phyloP scores from a whole-genome alignment of 2,888 invertebrate species.

The Drosophila fulvimacula region DNA sequence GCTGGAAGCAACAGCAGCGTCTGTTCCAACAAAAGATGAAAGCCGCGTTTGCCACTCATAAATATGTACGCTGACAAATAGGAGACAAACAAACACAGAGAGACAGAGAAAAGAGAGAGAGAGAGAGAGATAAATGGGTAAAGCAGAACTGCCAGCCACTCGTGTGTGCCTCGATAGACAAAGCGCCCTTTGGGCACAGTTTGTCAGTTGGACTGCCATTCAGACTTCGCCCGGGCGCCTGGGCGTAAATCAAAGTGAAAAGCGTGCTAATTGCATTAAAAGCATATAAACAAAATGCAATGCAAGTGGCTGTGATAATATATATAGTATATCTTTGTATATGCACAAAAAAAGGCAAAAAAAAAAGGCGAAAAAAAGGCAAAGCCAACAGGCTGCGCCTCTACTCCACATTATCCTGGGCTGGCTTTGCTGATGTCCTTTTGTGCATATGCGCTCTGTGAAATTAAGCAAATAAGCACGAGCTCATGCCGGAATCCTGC shows the following conservation, averaged over 20 bases:
- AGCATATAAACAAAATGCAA: constrained; percentile 80
- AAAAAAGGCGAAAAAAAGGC: background rate
- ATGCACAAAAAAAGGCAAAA: background rate
- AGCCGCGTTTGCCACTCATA: constrained; percentile 69
- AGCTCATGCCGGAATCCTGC: constrained; percentile 34
- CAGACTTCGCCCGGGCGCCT: constrained; percentile 37
- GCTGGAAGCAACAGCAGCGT: constrained; percentile 41
- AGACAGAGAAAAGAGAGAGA: constrained; percentile 22
- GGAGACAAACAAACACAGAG: constrained; percentile 27
- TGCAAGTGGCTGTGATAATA: constrained; percentile 76
- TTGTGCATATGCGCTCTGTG: constrained; percentile 72
- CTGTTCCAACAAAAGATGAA: constrained; percentile 71
- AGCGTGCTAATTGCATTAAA: constrained; percentile 81
- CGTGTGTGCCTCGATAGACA: constrained; percentile 52
- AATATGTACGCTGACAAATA: constrained; percentile 53
- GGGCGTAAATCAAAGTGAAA: constrained; percentile 79
- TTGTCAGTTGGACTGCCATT: constrained; percentile 22
- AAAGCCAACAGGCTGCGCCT: background rate
- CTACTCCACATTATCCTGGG: constrained; percentile 4
- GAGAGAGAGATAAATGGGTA: constrained; percentile 18
- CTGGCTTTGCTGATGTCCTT: constrained; percentile 49
- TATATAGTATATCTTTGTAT: constrained; percentile 10
- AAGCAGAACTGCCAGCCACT: constrained; percentile 38
- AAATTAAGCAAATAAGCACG: constrained; percentile 78
- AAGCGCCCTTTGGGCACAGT: constrained; percentile 37